Evolutionary conservation across 2,113 vertebrate genomes (phyloP), one percentile per base, ranked within the genome.

Genomic region (Odobenus rosmarus): DNA sequence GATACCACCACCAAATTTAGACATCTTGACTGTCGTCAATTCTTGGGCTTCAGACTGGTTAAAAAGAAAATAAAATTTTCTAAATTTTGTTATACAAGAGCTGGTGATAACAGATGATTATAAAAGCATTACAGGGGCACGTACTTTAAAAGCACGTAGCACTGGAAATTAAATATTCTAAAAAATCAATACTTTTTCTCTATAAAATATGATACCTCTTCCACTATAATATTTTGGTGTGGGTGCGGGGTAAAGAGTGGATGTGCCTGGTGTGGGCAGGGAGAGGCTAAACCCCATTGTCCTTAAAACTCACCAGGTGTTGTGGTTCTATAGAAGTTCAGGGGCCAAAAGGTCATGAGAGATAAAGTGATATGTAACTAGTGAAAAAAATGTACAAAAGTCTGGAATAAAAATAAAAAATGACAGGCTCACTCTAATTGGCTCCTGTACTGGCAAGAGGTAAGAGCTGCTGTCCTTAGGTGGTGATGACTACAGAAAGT

Each of bases 11-110:
- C 99, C 99, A 87, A 99, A 99, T 95, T 99, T 99, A 64, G 99
- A 99, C 99, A 99, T 99, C 98, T 99, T 99, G 79, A 99, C 99
- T 55, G 99, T 99, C 0, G 99, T 99, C 96, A 99, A 98, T 98
- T 99, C 99, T 98, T 99, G 99, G 33, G 99, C 99, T 98, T 99
- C 99, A 33, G 99, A 99, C 99, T 99, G 91, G 80, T 0, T 53
- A 21, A 62, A 91, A 62, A 95, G 72, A 92, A 95, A 74, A 72
- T 0, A 23, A 28, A 59, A 71, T 6, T 64, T 62, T 4, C 57
- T 83, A 26, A 88, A 33, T 49, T 7, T 87, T 33, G 9, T 62
- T 71, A 46, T 18, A 31, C 42, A 59, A 92, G 24, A 72, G 12
- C 1, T 55, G 23, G 39, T 36, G 16, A 31, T 46, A 92, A 74